These are phyloP conservation scores for Hylaea fasciaria DNA, from an alignment of 2,888 invertebrate species.

Conservation along the genomic window DNA sequence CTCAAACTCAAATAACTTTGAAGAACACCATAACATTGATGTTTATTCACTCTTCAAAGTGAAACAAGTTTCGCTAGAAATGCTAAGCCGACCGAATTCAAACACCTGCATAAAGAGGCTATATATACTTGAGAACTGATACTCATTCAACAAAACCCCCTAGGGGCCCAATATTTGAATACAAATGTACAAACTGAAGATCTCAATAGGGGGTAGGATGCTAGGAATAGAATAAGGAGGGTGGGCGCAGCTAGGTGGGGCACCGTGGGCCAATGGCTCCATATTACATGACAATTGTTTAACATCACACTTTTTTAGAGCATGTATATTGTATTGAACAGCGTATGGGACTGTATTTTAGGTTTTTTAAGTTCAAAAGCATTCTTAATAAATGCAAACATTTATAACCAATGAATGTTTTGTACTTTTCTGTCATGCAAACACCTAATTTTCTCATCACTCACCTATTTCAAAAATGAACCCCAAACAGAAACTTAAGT, in stretches of 20 bases:
- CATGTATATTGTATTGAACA: too few relatives aligned
- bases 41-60: background rate
- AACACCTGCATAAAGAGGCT: slow-evolving; percentile 8
- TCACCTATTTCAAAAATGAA: too few relatives aligned
- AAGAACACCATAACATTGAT: background rate
- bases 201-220: slow-evolving; percentile 44
- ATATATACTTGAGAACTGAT: slow-evolving; percentile 34
- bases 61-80: background rate
- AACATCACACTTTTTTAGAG: background rate
- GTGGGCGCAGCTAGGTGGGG: slow-evolving; percentile 10
- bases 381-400: too few relatives aligned
- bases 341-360: too few relatives aligned
- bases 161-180: slow-evolving; percentile 61
- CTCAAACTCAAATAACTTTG: too few relatives aligned
- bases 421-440: too few relatives aligned
- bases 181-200: slow-evolving; percentile 56
- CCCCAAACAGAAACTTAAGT: too few relatives aligned
- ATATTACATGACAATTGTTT: background rate
- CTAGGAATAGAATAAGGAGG: slow-evolving; percentile 6
- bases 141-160: slow-evolving; percentile 51
- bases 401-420: too few relatives aligned
- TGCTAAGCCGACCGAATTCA: background rate
- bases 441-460: too few relatives aligned
- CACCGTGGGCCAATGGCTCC: background rate
- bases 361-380: too few relatives aligned